Conservation (phyloP, 2,797 vertebrate species). For the Linurgus olivaceus region DNA sequence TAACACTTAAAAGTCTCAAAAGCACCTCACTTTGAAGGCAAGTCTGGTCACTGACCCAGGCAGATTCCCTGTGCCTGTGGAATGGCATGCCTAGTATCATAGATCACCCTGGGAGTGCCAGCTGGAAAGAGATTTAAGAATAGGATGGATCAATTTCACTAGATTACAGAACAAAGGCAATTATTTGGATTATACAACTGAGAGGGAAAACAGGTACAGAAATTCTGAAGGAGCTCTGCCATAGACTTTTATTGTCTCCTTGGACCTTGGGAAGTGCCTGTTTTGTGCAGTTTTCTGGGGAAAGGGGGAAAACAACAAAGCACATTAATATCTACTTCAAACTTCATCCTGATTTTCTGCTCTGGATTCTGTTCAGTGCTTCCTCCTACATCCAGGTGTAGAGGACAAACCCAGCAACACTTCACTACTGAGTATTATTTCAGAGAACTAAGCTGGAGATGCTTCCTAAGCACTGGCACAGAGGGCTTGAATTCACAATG, state of each 20-base stretch:
- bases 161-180: slow-evolving; percentile 22
- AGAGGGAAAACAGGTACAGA: background rate
- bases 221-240: slow-evolving; percentile 17
- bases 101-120: background rate
- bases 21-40: background rate
- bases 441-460: background rate
- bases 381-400: background rate
- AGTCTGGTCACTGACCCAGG: background rate
- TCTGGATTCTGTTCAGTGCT: background rate
- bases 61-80: background rate
- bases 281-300: background rate
- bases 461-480: background rate
- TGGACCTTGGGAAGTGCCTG: background rate
- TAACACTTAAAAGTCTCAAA: background rate
- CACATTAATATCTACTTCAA: background rate
- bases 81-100: background rate
- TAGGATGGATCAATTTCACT: slow-evolving; percentile 6
- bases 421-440: background rate
- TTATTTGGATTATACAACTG: slow-evolving; percentile 29
- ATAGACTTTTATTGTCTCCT: background rate
- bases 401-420: background rate
- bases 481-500: background rate
- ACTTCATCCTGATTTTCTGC: background rate
- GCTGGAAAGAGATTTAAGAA: background rate
- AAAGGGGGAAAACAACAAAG: background rate